A percentile compares a stretch with the other conserved stretches of the same genome.
phyloP scores from a whole-genome alignment of 2,797 vertebrate genomes.

The Moxostoma hubbsi region DNA sequence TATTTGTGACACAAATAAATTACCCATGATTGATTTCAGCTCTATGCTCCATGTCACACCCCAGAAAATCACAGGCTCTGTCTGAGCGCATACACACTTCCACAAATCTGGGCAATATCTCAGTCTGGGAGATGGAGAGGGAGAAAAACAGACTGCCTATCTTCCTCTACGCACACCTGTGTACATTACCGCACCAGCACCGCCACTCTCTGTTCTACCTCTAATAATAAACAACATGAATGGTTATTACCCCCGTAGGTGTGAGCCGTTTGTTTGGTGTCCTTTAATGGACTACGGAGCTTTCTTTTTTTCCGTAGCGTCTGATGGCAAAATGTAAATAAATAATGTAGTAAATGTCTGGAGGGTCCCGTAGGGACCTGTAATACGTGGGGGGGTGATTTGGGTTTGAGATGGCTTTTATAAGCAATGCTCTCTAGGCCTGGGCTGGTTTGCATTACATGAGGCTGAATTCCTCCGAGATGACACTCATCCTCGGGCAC shows the following conservation, averaged over 20 bases:
- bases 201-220: too few species aligned
- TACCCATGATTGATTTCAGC: conserved; percentile 57
- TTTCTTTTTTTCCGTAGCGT: not conserved
- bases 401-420: conserved; percentile 54
- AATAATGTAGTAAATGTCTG: conserved; percentile 62
- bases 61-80: conserved; percentile 40
- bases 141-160: not conserved
- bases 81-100: conserved; percentile 17
- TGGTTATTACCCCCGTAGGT: conserved; percentile 29
- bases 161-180: not conserved
- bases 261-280: conserved; percentile 47
- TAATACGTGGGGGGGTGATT: conserved; percentile 20
- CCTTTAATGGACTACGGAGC: conserved; percentile 36
- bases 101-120: conserved; percentile 15
- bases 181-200: not conserved
- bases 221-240: too few species aligned
- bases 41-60: conserved; percentile 28
- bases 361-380: conserved; percentile 47
- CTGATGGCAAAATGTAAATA: conserved; percentile 59
- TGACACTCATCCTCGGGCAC: conserved; percentile 91
- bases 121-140: not conserved
- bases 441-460: conserved; percentile 92
- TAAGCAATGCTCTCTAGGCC: conserved; percentile 77
- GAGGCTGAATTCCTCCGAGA: conserved; percentile 91
- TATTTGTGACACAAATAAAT: conserved; percentile 59